A percentile compares a stretch with the other conserved stretches of the same genome.
phyloP scores from a whole-genome alignment of 2,113 vertebrate genomes.

The Tauraco erythrolophus region DNA sequence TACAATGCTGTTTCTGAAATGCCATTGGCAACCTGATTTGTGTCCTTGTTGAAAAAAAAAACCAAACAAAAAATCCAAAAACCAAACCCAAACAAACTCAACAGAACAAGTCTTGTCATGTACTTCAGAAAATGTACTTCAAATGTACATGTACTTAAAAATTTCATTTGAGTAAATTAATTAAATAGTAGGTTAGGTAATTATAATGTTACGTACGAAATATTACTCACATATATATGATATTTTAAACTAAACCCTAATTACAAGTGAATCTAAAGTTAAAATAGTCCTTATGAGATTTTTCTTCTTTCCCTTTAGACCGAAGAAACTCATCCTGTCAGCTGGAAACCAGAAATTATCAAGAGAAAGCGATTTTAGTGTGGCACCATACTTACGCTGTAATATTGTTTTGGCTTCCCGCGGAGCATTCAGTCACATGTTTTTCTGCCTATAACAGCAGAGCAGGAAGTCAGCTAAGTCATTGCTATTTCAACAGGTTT shows the following conservation, averaged over 20 bases:
- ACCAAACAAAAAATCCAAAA: not conserved
- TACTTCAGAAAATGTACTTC: not conserved
- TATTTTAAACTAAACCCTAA: not conserved
- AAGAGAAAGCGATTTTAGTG: conserved; percentile 95
- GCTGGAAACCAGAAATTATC: conserved; percentile 99
- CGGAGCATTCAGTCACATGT: conserved; percentile 21
- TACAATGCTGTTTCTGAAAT: not conserved
- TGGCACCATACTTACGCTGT: not conserved
- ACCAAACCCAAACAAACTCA: not conserved
- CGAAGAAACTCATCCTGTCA: conserved; percentile 96
- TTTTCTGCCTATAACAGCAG: conserved; percentile 57
- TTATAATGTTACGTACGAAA: not conserved
- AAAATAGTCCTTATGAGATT: not conserved
- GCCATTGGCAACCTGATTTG: not conserved
- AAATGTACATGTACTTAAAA: not conserved
- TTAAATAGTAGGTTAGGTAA: not conserved
- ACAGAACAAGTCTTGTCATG: not conserved
- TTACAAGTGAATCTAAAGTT: not conserved
- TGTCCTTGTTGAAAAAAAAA: not conserved
- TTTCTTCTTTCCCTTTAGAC: conserved; percentile 79
- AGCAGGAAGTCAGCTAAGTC: conserved; percentile 67
- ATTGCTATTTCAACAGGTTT: conserved; percentile 72
- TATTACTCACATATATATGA: too few relatives aligned
- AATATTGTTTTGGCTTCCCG: conserved; percentile 43
- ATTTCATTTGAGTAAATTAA: not conserved